Percentiles rank a stretch among this genome's conserved stretches.
Conservation (phyloP, 2,797 vertebrate genomes). For the Scleropages formosus region DNA sequence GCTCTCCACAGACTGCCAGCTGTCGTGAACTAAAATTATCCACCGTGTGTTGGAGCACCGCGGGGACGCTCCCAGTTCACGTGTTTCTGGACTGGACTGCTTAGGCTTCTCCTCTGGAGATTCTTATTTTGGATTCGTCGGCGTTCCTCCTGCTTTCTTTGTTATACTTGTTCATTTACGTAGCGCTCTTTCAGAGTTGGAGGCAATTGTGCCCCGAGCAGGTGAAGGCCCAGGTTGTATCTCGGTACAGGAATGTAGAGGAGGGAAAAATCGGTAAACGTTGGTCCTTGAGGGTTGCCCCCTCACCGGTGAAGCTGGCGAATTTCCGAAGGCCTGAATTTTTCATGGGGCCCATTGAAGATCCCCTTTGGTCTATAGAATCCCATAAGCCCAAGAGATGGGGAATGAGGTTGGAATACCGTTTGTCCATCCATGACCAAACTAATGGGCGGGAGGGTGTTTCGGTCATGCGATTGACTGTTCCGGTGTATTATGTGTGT, state of each 20-base stretch:
- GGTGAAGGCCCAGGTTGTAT: neutral
- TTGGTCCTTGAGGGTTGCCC: neutral
- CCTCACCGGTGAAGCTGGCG: neutral
- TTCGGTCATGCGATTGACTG: too few relatives aligned
- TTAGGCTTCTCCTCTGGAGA: neutral
- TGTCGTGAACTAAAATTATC: conserved; percentile 28
- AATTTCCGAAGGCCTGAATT: neutral
- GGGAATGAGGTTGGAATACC: neutral
- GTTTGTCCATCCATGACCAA: too few relatives aligned
- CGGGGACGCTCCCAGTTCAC: neutral
- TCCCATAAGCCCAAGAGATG: neutral
- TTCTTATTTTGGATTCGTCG: neutral
- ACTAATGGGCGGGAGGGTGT: too few relatives aligned
- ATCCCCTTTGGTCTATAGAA: neutral
- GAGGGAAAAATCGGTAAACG: neutral
- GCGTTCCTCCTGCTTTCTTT: neutral
- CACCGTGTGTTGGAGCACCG: neutral
- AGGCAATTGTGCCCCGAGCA: neutral
- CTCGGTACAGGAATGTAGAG: neutral
- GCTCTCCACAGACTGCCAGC: conserved; percentile 16
- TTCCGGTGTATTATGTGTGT: too few relatives aligned
- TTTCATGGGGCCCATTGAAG: neutral
- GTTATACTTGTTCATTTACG: neutral
- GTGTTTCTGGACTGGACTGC: neutral
- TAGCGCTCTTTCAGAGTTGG: neutral